A percentile compares a stretch with the other conserved stretches of the same genome.
These are phyloP conservation scores for Drosophila prostipennis DNA, from an alignment of 2,888 invertebrate genomes.

Conservation along the genomic window DNA sequence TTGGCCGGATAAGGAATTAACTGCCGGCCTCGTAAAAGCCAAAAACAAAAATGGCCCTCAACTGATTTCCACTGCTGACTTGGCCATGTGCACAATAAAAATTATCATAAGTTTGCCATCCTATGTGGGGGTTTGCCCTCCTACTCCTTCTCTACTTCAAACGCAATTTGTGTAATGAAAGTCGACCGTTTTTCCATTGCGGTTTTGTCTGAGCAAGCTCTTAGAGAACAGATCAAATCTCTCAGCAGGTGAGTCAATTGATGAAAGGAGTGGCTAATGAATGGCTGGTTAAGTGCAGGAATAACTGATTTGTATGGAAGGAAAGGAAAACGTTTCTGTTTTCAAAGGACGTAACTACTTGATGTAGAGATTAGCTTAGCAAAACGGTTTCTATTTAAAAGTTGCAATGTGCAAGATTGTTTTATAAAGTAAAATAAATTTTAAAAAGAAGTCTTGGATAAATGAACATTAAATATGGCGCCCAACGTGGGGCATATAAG, in stretches of 20 bases:
- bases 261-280: slow-evolving; percentile 16
- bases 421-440: no score
- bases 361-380: not conserved
- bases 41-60: slow-evolving; percentile 29
- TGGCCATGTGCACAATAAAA: slow-evolving; percentile 42
- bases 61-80: slow-evolving; percentile 27
- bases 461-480: no score
- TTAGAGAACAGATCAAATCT: slow-evolving; percentile 21
- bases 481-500: no score
- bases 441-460: no score
- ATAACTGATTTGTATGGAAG: slow-evolving; percentile 1
- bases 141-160: not conserved
- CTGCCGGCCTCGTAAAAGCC: slow-evolving; percentile 51
- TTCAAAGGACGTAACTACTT: no score
- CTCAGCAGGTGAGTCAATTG: slow-evolving; percentile 47
- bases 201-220: slow-evolving; percentile 1
- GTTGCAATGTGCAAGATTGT: no score
- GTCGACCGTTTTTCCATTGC: slow-evolving; percentile 26
- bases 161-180: slow-evolving; percentile 66
- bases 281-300: slow-evolving; percentile 10
- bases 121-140: not conserved
- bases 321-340: not conserved
- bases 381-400: not conserved
- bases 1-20: slow-evolving; percentile 60
- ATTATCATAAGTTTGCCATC: slow-evolving; percentile 61